Base-by-base conservation (phyloP, 2,888 invertebrate genomes). In the Parnassius mnemosyne region DNA sequence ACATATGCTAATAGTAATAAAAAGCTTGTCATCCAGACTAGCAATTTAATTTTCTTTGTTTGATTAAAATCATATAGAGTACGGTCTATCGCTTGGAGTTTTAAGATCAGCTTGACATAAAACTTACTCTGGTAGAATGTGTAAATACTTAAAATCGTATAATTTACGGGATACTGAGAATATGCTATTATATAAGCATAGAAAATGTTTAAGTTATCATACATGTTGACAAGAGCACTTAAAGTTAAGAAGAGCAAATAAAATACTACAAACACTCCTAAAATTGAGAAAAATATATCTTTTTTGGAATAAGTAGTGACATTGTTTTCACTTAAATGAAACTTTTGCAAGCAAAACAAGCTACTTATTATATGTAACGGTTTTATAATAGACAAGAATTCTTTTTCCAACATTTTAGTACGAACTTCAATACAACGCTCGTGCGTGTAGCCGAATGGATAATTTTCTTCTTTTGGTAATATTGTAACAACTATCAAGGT, bases 181-280 rank as follows among this genome's bases (percentile, higher is more conserved):
- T 63, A 63, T 1, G 63, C 63, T 3, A 56, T 9, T 7, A 63
- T 25, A n/a, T 63, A 63, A 10, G 47, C 56, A 47, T 46, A 59
- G 7, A 59, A 63, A 43, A 63, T 55, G 0, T 51, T 10, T 3
- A 10, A 1, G 11, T 20, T 42, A 34, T 58, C 50, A 3, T 63
- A 63, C 10, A 49, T 13, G 20, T 51, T 12, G 2, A 34, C 20
- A 3, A 63, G 41, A n/a, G 47, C 20, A 12, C 12, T 1, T 12
- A 63, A 46, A 5, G 59, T 59, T 10, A 16, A 47, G 7, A 47
- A 42, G 12, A 63, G 42, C 11, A 63, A 51, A 42, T 25, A 52
- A n/a, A 55, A 56, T 7, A 16, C 46, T 13, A 52, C 2, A n/a
- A 13, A 47, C 34, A 56, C 12, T 20, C 63, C 63, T 20, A 56